A percentile compares a stretch with the other conserved stretches of the same genome.
Conservation (phyloP, 2,797 vertebrate species). For the Danio tinwini region DNA sequence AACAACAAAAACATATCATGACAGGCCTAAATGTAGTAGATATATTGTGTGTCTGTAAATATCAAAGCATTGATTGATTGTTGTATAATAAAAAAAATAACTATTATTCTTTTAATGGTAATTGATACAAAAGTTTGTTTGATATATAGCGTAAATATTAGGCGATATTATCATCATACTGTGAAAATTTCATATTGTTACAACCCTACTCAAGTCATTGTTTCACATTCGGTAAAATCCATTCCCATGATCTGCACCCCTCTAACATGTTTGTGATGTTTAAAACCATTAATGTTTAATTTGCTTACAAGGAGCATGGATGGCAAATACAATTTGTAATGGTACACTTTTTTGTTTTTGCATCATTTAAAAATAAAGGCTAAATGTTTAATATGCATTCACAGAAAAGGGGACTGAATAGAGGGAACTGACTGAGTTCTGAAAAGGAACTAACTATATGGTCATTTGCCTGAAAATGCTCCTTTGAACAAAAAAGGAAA, state of each 20-base stretch:
- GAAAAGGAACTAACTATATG: slow-evolving; percentile 60
- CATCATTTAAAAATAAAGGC: not conserved
- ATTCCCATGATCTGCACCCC: slow-evolving; percentile 56
- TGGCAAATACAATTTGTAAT: slow-evolving; percentile 69
- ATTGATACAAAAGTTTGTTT: too few relatives aligned
- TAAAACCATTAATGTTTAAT: slow-evolving; percentile 50
- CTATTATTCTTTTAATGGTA: too few relatives aligned
- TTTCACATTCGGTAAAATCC: slow-evolving; percentile 58
- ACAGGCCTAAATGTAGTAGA: too few relatives aligned
- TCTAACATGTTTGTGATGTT: slow-evolving; percentile 57
- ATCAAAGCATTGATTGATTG: too few relatives aligned
- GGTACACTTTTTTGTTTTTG: slow-evolving; percentile 28
- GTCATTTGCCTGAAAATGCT: slow-evolving; percentile 70
- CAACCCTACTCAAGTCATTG: slow-evolving; percentile 40
- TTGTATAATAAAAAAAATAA: too few relatives aligned
- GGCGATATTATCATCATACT: too few relatives aligned
- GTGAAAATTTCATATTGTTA: too few relatives aligned
- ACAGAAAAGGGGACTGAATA: not conserved
- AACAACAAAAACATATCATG: too few relatives aligned
- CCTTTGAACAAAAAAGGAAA: slow-evolving; percentile 54
- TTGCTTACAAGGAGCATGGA: slow-evolving; percentile 67
- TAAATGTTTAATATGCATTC: not conserved
- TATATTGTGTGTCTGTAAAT: too few relatives aligned
- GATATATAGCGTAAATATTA: too few relatives aligned
- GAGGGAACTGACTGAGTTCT: not conserved